phyloP scores from a whole-genome alignment of 2,888 invertebrate species.

The Lithophane ornitopus region DNA sequence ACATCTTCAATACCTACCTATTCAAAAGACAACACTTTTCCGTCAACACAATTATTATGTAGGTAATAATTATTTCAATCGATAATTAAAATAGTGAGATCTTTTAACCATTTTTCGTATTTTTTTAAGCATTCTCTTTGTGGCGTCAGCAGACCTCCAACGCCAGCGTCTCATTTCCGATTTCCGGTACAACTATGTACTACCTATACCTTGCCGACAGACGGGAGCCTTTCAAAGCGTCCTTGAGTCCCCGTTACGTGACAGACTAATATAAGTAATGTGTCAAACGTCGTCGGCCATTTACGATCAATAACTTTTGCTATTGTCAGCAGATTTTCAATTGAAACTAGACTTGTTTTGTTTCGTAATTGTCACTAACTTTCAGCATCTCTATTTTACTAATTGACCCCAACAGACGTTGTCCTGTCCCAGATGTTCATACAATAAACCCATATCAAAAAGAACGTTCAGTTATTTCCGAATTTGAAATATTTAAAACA shows the following conservation, averaged over 20 bases:
- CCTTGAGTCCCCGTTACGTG: constrained; percentile 58
- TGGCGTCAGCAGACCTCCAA: constrained; percentile 17
- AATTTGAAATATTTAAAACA: not conserved
- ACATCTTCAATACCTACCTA: not conserved
- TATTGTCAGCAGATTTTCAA: constrained; percentile 44
- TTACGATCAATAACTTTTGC: constrained; percentile 59
- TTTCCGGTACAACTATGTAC: constrained; percentile 52
- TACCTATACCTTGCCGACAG: constrained; percentile 32
- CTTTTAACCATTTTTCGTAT: not conserved
- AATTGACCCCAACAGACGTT: not conserved
- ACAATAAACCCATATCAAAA: not conserved
- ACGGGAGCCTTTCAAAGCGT: constrained; percentile 39
- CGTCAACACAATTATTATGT: not conserved
- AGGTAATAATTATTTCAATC: not conserved
- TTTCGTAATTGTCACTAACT: not conserved
- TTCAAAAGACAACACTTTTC: not conserved
- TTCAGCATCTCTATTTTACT: not conserved
- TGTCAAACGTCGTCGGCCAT: constrained; percentile 45
- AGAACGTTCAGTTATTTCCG: not conserved
- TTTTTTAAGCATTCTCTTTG: constrained; percentile 13
- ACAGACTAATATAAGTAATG: constrained; percentile 55
- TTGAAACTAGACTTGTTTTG: constrained; percentile 27
- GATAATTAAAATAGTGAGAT: not conserved
- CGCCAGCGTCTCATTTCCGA: constrained; percentile 59
- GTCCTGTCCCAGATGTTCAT: not conserved